Evolutionary conservation across 2,888 invertebrate genomes (phyloP).

Genomic region (Athalia cordata): DNA sequence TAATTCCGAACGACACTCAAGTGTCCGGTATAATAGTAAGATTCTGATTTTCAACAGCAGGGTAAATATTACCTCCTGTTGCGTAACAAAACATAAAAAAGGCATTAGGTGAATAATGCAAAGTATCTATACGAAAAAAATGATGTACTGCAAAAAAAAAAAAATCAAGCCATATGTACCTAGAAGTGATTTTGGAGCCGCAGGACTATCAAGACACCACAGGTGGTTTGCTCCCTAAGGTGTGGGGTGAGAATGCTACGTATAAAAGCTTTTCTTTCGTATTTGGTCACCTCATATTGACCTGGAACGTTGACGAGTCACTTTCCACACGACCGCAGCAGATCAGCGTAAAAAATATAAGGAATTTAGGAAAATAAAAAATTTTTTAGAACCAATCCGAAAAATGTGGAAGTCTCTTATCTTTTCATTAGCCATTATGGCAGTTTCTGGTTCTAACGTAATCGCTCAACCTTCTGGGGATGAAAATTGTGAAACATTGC

Average conservation of each 20-base stretch:
- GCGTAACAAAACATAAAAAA: slow-evolving; percentile 58
- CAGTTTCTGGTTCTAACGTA: slow-evolving; percentile 46
- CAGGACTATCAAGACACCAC: slow-evolving; percentile 63
- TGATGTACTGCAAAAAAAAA: slow-evolving; percentile 37
- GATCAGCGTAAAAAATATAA: neutral
- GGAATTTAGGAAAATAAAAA: neutral
- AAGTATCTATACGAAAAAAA: slow-evolving; percentile 53
- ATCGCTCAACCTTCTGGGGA: slow-evolving; percentile 72
- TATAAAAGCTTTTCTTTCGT: slow-evolving; percentile 66
- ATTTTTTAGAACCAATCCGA: neutral
- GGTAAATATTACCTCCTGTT: slow-evolving; percentile 36
- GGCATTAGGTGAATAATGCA: slow-evolving; percentile 62
- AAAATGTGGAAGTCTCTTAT: slow-evolving; percentile 51
- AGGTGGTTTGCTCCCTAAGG: slow-evolving; percentile 61
- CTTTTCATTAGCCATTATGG: slow-evolving; percentile 44
- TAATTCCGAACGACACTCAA: neutral
- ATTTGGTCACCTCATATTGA: slow-evolving; percentile 61
- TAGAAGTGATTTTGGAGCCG: slow-evolving; percentile 54
- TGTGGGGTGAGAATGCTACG: slow-evolving; percentile 58
- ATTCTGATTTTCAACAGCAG: slow-evolving; percentile 27
- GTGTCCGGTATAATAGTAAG: slow-evolving; percentile 3
- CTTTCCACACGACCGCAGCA: neutral
- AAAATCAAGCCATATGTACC: slow-evolving; percentile 46
- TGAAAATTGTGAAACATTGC: slow-evolving; percentile 90
- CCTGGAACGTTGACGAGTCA: slow-evolving; percentile 43